Evolutionary conservation across 1,140 invertebrate species (phyloP), one percentile per base, ranked within the genome.

Genomic region (Cheumatopsyche charites): DNA sequence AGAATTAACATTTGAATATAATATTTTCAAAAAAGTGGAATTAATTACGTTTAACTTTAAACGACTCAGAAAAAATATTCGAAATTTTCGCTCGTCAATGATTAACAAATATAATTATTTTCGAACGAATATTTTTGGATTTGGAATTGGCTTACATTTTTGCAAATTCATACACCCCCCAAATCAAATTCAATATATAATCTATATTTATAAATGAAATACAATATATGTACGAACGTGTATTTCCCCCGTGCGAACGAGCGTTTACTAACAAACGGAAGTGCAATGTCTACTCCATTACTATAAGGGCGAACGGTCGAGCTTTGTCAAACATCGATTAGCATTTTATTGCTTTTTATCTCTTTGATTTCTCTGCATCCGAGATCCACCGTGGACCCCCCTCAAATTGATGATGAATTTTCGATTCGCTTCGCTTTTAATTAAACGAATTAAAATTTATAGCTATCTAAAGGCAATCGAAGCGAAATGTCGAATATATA

Each of bases 281-380:
- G 58, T 61, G 68, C 58, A 70, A 70, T 49, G 68, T 62, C 49
- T 66, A n/a, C 63, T 68, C 66, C 66, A 68, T 68, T 68, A 68
- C 41, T 68, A 52, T 55, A 25, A 55, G 49, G 66, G 47, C 47
- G 23, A 23, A 47, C 47, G 29, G 66, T 68, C 49, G 42, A 68
- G 66, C 66, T 68, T 68, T 70, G 55, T 61, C 68, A 70, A 70
- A 70, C 58, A 70, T 62, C 41, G 29, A 70, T 70, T 70, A 70
- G 68, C 68, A 70, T 70, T 70, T 70, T 70, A 70, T 70, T 70
- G 68, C 55, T 70, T 70, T 70, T 70, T 70, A 70, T 62, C 66
- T 55, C 66, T 68, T 68, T 68, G 66, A 68, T 68, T 68, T 68
- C 62, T 63, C 17, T 23, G 49, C 62, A 19, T 25, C 17, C 23